Evolutionary conservation across 2,888 invertebrate species (phyloP).

Genomic region (Sminthurides aquaticus): DNA sequence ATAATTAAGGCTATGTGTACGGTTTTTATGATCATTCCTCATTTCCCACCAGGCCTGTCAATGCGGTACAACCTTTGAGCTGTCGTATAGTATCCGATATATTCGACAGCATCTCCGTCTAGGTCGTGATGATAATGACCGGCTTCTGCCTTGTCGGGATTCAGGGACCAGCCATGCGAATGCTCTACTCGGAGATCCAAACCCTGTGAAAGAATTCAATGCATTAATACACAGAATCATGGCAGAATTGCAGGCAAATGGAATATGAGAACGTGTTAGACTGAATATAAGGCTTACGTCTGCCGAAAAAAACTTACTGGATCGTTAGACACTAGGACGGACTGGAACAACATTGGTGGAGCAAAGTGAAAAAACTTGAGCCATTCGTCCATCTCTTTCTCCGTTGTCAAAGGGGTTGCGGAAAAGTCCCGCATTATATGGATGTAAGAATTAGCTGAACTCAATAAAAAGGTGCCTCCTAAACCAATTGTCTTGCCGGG

Average conservation of each 20-base stretch:
- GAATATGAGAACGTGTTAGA: conserved; percentile 2
- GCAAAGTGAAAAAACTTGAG: conserved; percentile 83
- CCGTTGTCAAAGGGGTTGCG: conserved; percentile 59
- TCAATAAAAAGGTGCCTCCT: conserved; percentile 81
- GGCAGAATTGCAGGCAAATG: not conserved
- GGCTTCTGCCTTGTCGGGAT: conserved; percentile 70
- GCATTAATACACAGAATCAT: conserved; percentile 11
- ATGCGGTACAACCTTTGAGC: conserved; percentile 66
- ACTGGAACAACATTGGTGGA: conserved; percentile 79
- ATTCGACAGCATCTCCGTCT: conserved; percentile 76
- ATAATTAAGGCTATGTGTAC: too few species aligned
- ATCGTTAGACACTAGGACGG: conserved; percentile 78
- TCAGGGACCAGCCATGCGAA: conserved; percentile 71
- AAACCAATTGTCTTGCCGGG: conserved; percentile 53
- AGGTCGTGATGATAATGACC: conserved; percentile 97
- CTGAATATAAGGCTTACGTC: not conserved
- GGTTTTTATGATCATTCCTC: too few species aligned
- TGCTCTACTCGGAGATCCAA: conserved; percentile 88
- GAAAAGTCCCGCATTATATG: conserved; percentile 97
- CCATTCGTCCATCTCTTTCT: conserved; percentile 75
- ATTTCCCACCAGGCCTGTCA: too few species aligned
- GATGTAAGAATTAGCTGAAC: conserved; percentile 72
- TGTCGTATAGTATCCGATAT: conserved; percentile 80
- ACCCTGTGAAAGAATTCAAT: conserved; percentile 61
- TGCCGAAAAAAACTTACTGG: conserved; percentile 55